phyloP scores from a whole-genome alignment of 2,113 vertebrate genomes.

The Danio rerio region GRCz12tu NC_133185.1:32365501-32366000 shows the following conservation, averaged over 20 bases:
- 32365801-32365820: conserved; percentile 65
- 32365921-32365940: not conserved
- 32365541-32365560: not conserved
- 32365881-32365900: conserved; percentile 20
- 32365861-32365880: conserved; percentile 49
- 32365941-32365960: not conserved
- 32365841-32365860: conserved; percentile 45
- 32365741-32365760: conserved; percentile 62
- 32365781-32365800: conserved; percentile 60
- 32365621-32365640: conserved; percentile 13
- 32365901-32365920: not conserved
- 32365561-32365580: conserved; percentile 1
- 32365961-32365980: conserved; percentile 66
- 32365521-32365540: not conserved
- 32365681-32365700: conserved; percentile 63
- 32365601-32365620: conserved; percentile 14
- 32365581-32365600: conserved; percentile 27
- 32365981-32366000: not conserved
- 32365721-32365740: conserved; percentile 62
- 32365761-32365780: conserved; percentile 73
- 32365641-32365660: conserved; percentile 44
- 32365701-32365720: conserved; percentile 60
- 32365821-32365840: conserved; percentile 64
- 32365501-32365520: not conserved
- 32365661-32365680: conserved; percentile 53